phyloP scores from a whole-genome alignment of 1,140 invertebrate genomes.

The Subanguina moxae region DNA sequence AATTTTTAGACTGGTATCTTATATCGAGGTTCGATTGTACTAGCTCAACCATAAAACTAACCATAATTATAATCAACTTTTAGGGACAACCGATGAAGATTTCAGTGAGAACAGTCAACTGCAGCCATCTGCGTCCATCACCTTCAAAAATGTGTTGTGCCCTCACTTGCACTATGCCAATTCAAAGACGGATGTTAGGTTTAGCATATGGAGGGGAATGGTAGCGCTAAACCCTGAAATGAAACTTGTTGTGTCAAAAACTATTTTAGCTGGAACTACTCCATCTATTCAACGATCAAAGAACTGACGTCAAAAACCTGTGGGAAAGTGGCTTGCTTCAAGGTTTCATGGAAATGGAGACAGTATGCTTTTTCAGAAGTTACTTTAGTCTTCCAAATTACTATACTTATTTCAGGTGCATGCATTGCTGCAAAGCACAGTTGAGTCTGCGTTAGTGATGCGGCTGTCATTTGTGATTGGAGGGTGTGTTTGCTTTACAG shows the following conservation, averaged over 20 bases:
- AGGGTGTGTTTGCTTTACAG: slow-evolving; percentile 47
- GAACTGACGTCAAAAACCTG: slow-evolving; percentile 40
- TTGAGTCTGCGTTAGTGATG: slow-evolving; percentile 44
- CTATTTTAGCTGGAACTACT: slow-evolving; percentile 43
- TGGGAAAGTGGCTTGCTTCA: slow-evolving; percentile 42
- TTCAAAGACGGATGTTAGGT: slow-evolving; percentile 37
- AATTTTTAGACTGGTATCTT: no score
- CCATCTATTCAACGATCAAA: slow-evolving; percentile 43
- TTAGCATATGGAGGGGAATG: slow-evolving; percentile 49
- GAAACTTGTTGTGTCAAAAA: slow-evolving; percentile 24
- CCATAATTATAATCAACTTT: not conserved
- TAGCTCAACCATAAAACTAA: no score
- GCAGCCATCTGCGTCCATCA: slow-evolving; percentile 23
- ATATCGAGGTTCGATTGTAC: no score
- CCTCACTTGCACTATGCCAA: slow-evolving; percentile 44
- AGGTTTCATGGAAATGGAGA: slow-evolving; percentile 44
- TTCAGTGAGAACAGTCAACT: not conserved
- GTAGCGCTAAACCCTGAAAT: not conserved
- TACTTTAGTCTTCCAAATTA: not conserved
- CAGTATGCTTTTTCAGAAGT: slow-evolving; percentile 3
- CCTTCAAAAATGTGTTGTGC: slow-evolving; percentile 56
- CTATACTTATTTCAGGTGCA: slow-evolving; percentile 30
- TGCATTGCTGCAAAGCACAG: slow-evolving; percentile 14
- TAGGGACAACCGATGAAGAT: not conserved
- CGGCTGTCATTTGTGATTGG: slow-evolving; percentile 47